Conservation (phyloP, 2,888 invertebrate species). For the Agrochola macilenta region DNA sequence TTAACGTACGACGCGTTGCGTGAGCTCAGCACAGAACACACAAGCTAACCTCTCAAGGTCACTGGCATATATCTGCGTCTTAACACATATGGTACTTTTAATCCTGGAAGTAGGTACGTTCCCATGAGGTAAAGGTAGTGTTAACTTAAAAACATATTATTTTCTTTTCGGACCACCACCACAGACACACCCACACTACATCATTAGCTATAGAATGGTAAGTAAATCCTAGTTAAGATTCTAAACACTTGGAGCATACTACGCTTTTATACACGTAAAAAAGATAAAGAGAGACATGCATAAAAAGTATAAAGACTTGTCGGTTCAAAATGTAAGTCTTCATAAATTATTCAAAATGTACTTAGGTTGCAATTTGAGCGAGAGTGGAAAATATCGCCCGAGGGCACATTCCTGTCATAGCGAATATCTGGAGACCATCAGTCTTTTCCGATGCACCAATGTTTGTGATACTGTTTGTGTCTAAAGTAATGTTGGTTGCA, state of each 20-base stretch:
- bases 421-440: conserved; percentile 32
- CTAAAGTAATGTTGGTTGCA: conserved; percentile 4
- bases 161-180: too few relatives aligned
- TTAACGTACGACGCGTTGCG: too few relatives aligned
- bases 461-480: conserved; percentile 4
- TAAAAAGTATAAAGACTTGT: conserved; percentile 4
- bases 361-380: conserved; percentile 76
- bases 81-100: too few relatives aligned
- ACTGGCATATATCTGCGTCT: too few relatives aligned
- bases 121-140: too few relatives aligned
- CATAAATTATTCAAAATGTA: conserved; percentile 75
- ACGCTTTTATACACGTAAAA: neutral
- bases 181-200: neutral
- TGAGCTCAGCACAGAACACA: too few relatives aligned
- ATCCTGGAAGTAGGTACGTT: too few relatives aligned
- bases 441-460: neutral
- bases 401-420: conserved; percentile 52
- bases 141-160: neutral
- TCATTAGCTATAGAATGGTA: neutral
- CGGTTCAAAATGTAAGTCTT: conserved; percentile 36
- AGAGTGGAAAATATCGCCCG: conserved; percentile 76
- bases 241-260: neutral
- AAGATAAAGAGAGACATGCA: neutral
- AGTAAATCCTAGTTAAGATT: neutral
- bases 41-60: too few relatives aligned